Evolutionary conservation across 2,888 invertebrate species (phyloP).

Genomic region (Endomychus coccineus): DNA sequence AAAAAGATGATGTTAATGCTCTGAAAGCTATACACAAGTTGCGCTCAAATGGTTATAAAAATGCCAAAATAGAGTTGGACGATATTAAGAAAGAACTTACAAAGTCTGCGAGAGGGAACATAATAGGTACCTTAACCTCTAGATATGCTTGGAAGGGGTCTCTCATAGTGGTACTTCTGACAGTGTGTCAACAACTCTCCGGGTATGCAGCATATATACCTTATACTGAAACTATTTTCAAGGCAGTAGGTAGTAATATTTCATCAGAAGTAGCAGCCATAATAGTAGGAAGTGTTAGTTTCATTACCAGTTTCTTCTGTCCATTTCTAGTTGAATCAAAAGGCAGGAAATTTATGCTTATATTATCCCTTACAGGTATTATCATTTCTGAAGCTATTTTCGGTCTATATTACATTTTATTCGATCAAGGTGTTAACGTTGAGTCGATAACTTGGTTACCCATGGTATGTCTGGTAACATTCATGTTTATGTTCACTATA

Average conservation of each 20-base stretch:
- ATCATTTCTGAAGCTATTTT: slow-evolving; percentile 52
- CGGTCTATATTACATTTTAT: slow-evolving; percentile 38
- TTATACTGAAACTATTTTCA: slow-evolving; percentile 63
- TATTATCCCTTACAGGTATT: slow-evolving; percentile 61
- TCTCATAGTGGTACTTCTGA: slow-evolving; percentile 8
- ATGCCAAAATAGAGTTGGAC: slow-evolving; percentile 9
- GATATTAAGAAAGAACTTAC: slow-evolving; percentile 7
- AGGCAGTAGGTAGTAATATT: slow-evolving; percentile 54
- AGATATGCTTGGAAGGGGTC: slow-evolving; percentile 11
- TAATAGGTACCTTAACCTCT: slow-evolving; percentile 4
- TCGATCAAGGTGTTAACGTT: slow-evolving; percentile 50
- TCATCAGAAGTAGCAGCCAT: slow-evolving; percentile 62
- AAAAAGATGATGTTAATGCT: slow-evolving; percentile 48
- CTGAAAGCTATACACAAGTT: slow-evolving; percentile 55
- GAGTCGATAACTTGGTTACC: slow-evolving; percentile 60
- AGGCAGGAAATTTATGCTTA: slow-evolving; percentile 63
- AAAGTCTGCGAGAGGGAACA: slow-evolving; percentile 4
- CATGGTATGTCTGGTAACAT: slow-evolving; percentile 64
- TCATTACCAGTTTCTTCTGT: slow-evolving; percentile 62
- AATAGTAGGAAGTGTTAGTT: slow-evolving; percentile 63
- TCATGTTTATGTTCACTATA: slow-evolving; percentile 41
- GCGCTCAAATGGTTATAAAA: slow-evolving; percentile 36
- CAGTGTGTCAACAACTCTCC: slow-evolving; percentile 60
- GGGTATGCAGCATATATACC: slow-evolving; percentile 72
- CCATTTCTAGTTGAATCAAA: slow-evolving; percentile 70